Evolutionary conservation across 2,113 vertebrate genomes (phyloP).

Genomic region (Cygnus atratus): DNA sequence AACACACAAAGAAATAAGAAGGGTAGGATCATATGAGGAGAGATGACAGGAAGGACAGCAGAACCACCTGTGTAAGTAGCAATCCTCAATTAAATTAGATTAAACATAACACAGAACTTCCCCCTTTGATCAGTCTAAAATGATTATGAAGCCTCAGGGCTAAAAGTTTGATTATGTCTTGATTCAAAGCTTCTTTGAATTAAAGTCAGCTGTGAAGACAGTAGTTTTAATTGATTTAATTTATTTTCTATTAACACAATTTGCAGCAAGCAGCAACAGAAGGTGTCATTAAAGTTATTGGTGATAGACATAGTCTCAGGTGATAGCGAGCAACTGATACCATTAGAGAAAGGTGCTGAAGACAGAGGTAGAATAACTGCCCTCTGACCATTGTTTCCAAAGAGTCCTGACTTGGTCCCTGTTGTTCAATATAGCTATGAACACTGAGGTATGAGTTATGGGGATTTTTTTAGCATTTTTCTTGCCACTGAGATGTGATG

Average conservation of each 20-base stretch:
- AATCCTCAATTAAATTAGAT: slow-evolving; percentile 31
- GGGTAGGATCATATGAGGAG: not conserved
- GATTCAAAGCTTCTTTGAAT: slow-evolving; percentile 53
- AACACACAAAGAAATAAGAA: not conserved
- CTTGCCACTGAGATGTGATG: not conserved
- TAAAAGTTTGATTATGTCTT: slow-evolving; percentile 62
- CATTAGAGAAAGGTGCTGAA: not conserved
- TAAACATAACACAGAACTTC: slow-evolving; percentile 30
- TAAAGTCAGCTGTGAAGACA: slow-evolving; percentile 25
- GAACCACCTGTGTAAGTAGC: not conserved
- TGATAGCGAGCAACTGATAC: not conserved
- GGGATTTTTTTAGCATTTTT: not conserved
- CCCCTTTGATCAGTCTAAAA: slow-evolving; percentile 53
- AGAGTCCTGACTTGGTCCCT: not conserved
- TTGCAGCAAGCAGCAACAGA: not conserved
- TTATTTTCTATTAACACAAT: slow-evolving; percentile 37
- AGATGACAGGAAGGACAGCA: not conserved
- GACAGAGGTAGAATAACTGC: not conserved
- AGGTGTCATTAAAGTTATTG: not conserved
- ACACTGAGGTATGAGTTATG: not conserved
- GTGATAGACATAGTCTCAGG: not conserved
- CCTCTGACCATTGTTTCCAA: not conserved
- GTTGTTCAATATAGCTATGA: not conserved
- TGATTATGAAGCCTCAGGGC: slow-evolving; percentile 46
- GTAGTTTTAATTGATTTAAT: slow-evolving; percentile 50